Evolutionary conservation across 2,797 vertebrate species (phyloP), one percentile per base, ranked within the genome.

Genomic region (Ciconia nigra): DNA sequence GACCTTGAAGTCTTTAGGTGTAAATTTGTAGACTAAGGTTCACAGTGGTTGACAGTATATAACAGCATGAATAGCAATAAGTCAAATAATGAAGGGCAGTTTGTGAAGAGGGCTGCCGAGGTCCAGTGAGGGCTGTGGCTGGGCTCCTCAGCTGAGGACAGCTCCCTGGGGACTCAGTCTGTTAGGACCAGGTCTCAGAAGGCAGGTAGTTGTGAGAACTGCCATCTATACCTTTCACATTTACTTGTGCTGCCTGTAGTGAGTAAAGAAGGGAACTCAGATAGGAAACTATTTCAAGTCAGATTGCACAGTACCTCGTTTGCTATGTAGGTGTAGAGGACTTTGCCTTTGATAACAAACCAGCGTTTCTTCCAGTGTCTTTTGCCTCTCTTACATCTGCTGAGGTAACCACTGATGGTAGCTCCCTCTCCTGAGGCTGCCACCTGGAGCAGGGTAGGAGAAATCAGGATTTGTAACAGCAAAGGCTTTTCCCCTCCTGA

Each of bases 271-370:
- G 31, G 35, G 14, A 62, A 76, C 29, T 52, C 14, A 7, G 42
- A 47, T 5, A 67, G 66, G 67, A 82, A 90, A 55, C 21, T 72
- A 20, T 65, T 73, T 69, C 15, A 84, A 41, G 26, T 76, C 67
- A 63, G n/a, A 66, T 29, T 70, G 51, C 54, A 86, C 81, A 66
- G 79, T 98, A 99, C 99, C 99, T 99, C 99, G 3, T 98, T 98
- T 91, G 98, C 99, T 95, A 97, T 93, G 97, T 99, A 99, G 97
- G 99, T 99, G 98, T 99, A 99, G 96, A 99, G 99, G 96, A 99
- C 99, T 98, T 99, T 99, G 98, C 99, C 99, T 98, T 99, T 99
- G 94, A 99, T 98, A 90, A 99, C 99, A 96, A 99, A 99, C 99
- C 99, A 99, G 87, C 99, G 98, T 94, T 99, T 99, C 98, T 99